Conservation (phyloP, 2,113 vertebrate genomes). For the Cettia cetti region DNA sequence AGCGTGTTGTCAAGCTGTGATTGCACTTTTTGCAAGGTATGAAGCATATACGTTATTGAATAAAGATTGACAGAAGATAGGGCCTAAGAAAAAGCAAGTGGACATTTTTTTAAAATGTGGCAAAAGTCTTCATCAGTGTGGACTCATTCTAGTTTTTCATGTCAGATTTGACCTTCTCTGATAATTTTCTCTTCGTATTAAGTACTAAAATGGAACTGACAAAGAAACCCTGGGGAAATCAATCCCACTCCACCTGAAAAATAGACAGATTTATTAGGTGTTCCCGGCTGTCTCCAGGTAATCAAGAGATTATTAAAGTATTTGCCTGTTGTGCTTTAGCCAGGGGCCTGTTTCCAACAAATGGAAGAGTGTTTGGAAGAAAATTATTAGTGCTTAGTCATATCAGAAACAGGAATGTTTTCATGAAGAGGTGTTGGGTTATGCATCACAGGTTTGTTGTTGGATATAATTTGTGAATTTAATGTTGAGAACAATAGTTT, state of each 20-base stretch:
- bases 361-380: constrained; percentile 23
- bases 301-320: constrained; percentile 59
- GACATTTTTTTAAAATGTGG: background rate
- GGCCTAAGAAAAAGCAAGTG: background rate
- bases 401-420: constrained; percentile 8
- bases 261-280: constrained; percentile 55
- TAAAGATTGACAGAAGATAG: background rate
- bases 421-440: background rate
- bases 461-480: background rate
- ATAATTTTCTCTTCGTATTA: constrained; percentile 56
- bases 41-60: background rate
- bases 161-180: constrained; percentile 46
- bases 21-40: background rate
- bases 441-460: background rate
- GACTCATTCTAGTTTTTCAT: constrained; percentile 29
- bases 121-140: constrained; percentile 9
- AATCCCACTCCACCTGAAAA: constrained; percentile 54
- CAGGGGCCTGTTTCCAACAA: constrained; percentile 13
- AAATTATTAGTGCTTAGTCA: constrained; percentile 44
- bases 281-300: constrained; percentile 45
- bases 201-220: constrained; percentile 36
- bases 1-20: background rate
- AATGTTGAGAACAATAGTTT: background rate
- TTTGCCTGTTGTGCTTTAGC: constrained; percentile 41
- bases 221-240: constrained; percentile 59